Conservation (phyloP, 2,113 vertebrate species). For the Neotoma lepida region DNA sequence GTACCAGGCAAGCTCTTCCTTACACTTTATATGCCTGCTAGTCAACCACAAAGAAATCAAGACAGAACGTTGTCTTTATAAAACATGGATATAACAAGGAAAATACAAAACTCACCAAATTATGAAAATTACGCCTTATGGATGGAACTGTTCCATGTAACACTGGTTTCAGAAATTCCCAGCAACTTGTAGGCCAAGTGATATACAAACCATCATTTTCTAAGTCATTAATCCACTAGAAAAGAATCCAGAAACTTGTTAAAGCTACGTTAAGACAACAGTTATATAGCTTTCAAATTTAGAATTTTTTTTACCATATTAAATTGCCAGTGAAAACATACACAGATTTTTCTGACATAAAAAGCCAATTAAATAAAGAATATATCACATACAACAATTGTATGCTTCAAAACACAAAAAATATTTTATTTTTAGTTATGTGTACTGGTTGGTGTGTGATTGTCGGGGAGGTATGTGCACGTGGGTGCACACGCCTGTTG, state of each 20-base stretch:
- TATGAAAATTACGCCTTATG: conserved; percentile 95
- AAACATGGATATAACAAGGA: not conserved
- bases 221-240: conserved; percentile 96
- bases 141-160: conserved; percentile 92
- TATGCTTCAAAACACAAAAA: not conserved
- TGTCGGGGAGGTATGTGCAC: not conserved
- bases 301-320: conserved; percentile 31
- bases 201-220: conserved; percentile 92
- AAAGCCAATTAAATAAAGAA: not conserved
- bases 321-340: conserved; percentile 31
- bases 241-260: conserved; percentile 63
- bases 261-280: not conserved
- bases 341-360: not conserved
- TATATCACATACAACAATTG: not conserved
- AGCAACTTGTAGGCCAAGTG: conserved; percentile 91
- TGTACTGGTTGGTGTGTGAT: not conserved
- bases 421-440: not conserved
- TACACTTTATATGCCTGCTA: not conserved
- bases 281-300: not conserved
- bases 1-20: not conserved
- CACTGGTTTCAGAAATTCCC: conserved; percentile 91
- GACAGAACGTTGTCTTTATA: not conserved
- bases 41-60: not conserved
- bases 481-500: not conserved
- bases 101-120: conserved; percentile 89